A percentile compares a stretch with the other conserved stretches of the same genome.
Evolutionary conservation across 2,888 invertebrate genomes (phyloP).

Genomic region (Amblyjoppa proteus): DNA sequence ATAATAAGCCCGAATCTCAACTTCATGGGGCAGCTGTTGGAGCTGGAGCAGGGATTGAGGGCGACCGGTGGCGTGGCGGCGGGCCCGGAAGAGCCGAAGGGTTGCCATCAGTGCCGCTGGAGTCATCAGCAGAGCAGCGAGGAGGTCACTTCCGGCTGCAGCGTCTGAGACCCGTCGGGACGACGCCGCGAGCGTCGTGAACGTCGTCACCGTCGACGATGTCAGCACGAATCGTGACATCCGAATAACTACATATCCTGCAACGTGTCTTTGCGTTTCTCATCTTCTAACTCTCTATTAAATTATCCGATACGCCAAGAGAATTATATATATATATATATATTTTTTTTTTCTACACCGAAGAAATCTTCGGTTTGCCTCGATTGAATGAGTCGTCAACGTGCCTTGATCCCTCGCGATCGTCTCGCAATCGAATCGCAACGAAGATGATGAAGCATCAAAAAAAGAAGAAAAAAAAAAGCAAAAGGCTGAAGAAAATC

Average conservation of each 20-base stretch:
- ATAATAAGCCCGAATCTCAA: slow-evolving; percentile 98
- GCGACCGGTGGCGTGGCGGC: slow-evolving; percentile 80
- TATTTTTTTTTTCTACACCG: background rate
- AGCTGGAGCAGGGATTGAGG: slow-evolving; percentile 91
- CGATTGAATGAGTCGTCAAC: slow-evolving; percentile 20
- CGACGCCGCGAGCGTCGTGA: slow-evolving; percentile 68
- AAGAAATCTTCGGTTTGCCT: background rate
- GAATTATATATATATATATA: background rate
- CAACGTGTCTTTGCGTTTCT: slow-evolving; percentile 39
- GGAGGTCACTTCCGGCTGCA: slow-evolving; percentile 86
- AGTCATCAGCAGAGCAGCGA: slow-evolving; percentile 86
- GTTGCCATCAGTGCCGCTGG: slow-evolving; percentile 86
- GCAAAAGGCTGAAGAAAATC: slow-evolving; percentile 22
- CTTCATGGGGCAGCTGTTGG: slow-evolving; percentile 96
- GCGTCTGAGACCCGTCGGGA: slow-evolving; percentile 84
- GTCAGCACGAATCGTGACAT: slow-evolving; percentile 63
- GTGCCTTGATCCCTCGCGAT: slow-evolving; percentile 31
- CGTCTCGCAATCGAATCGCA: background rate
- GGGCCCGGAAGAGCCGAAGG: slow-evolving; percentile 83
- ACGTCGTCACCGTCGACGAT: slow-evolving; percentile 48
- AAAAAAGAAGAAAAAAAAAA: background rate
- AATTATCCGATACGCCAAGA: slow-evolving; percentile 4
- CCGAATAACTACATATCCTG: slow-evolving; percentile 63
- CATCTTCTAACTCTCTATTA: slow-evolving; percentile 15
- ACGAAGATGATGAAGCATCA: background rate